phyloP scores from a whole-genome alignment of 2,888 invertebrate species.

The Microlaimidae sp. region DNA sequence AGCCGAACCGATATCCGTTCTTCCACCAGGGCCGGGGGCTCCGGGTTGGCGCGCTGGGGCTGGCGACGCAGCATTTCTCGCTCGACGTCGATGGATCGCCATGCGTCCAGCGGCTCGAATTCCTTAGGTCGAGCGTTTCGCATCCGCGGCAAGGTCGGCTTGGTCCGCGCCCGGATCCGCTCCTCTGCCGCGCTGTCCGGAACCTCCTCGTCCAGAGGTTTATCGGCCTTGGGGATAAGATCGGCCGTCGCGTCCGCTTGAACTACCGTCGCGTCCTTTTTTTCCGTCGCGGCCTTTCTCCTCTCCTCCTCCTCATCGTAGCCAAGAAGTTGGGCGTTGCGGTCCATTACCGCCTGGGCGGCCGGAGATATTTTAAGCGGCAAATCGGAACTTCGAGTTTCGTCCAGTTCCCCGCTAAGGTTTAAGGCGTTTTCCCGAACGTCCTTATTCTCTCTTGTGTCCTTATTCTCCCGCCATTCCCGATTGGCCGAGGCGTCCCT shows the following conservation, averaged over 20 bases:
- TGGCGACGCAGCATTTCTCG: background rate
- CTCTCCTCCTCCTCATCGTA: too few species aligned
- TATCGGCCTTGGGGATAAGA: background rate
- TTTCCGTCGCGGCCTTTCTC: background rate
- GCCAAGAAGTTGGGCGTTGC: conserved; percentile 5
- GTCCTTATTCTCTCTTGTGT: too few species aligned
- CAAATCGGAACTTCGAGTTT: background rate
- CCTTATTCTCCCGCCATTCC: too few species aligned
- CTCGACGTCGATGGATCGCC: conserved; percentile 2
- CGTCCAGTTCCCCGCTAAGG: background rate
- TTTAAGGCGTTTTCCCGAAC: too few species aligned
- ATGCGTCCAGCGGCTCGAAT: conserved; percentile 11
- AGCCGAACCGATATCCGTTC: background rate
- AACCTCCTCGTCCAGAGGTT: too few species aligned
- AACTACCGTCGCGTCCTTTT: background rate
- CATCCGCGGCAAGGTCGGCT: background rate
- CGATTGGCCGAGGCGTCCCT: background rate
- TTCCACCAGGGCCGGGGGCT: background rate
- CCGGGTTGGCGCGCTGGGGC: background rate
- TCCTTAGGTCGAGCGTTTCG: background rate
- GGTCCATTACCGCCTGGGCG: conserved; percentile 1
- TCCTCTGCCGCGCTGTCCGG: background rate
- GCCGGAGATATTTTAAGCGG: conserved; percentile 3
- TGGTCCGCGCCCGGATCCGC: background rate
- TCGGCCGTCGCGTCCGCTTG: background rate